Conservation (phyloP, 2,113 vertebrate genomes). For the Tragelaphus imberbis region DNA sequence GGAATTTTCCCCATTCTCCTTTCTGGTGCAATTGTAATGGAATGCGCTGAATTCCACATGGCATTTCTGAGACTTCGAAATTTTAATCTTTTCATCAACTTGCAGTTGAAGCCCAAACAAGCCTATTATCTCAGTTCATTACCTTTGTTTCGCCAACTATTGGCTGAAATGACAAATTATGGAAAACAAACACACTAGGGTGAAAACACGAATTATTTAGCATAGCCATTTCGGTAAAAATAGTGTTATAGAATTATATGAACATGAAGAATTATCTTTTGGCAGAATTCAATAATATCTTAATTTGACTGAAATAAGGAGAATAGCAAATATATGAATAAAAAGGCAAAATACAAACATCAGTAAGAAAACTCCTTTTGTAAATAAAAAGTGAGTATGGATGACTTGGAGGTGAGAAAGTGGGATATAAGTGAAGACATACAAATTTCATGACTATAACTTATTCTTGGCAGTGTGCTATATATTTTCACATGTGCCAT, state of each 20-base stretch:
- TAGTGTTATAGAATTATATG: background rate
- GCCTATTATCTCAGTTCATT: background rate
- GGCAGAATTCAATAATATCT: background rate
- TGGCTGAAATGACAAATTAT: background rate
- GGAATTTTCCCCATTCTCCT: background rate
- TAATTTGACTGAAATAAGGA: background rate
- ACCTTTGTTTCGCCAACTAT: background rate
- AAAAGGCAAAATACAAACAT: background rate
- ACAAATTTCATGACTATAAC: background rate
- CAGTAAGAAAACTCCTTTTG: background rate
- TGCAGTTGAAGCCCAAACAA: background rate
- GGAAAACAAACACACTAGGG: background rate
- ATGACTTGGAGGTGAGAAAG: background rate
- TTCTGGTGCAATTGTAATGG: background rate
- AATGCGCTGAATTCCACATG: background rate
- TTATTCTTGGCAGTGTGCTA: background rate
- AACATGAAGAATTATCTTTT: background rate
- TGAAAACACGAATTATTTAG: background rate
- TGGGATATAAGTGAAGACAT: background rate
- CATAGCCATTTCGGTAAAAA: background rate
- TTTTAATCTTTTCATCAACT: conserved; percentile 16
- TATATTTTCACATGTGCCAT: background rate
- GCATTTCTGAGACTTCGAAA: background rate
- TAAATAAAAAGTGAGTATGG: background rate
- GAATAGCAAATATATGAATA: background rate